A percentile compares a stretch with the other conserved stretches of the same genome.
phyloP scores from a whole-genome alignment of 2,888 invertebrate species.

The Salpingus planirostris region DNA sequence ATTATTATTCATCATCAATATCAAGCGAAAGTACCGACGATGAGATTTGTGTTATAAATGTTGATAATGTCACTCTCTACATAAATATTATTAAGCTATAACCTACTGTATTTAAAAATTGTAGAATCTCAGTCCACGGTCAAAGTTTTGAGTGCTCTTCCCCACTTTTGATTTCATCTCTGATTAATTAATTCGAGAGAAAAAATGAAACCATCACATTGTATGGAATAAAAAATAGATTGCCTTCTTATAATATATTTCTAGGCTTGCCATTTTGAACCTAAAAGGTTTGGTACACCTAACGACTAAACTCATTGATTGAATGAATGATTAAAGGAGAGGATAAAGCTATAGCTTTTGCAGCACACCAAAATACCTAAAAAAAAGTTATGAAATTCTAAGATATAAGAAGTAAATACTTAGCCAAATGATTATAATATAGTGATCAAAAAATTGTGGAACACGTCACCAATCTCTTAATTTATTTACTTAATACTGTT shows the following conservation, averaged over 20 bases:
- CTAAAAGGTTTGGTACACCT: too few relatives aligned
- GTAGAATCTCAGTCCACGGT: too few relatives aligned
- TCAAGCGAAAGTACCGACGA: too few relatives aligned
- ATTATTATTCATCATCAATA: too few relatives aligned
- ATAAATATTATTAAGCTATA: background rate
- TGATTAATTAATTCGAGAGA: too few relatives aligned
- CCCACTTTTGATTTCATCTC: too few relatives aligned
- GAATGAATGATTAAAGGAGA: slow-evolving; percentile 8
- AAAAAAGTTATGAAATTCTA: too few relatives aligned
- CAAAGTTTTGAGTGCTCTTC: too few relatives aligned
- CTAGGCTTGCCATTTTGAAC: slow-evolving; percentile 21
- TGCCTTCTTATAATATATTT: slow-evolving; percentile 19
- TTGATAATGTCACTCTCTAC: background rate
- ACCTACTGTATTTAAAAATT: too few relatives aligned
- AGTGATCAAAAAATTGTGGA: slow-evolving; percentile 7
- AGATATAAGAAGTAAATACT: slow-evolving; percentile 17
- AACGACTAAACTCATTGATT: slow-evolving; percentile 13
- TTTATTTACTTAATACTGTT: slow-evolving; percentile 14
- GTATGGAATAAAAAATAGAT: slow-evolving; percentile 19
- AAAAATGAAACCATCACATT: slow-evolving; percentile 5
- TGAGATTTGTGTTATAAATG: too few relatives aligned
- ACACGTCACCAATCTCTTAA: slow-evolving; percentile 7
- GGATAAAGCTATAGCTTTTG: slow-evolving; percentile 18
- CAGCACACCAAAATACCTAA: slow-evolving; percentile 23
- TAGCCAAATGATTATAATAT: slow-evolving; percentile 21